These are phyloP conservation scores for Triops longicaudatus DNA, from an alignment of 1,140 invertebrate species.

Conservation along the genomic window DNA sequence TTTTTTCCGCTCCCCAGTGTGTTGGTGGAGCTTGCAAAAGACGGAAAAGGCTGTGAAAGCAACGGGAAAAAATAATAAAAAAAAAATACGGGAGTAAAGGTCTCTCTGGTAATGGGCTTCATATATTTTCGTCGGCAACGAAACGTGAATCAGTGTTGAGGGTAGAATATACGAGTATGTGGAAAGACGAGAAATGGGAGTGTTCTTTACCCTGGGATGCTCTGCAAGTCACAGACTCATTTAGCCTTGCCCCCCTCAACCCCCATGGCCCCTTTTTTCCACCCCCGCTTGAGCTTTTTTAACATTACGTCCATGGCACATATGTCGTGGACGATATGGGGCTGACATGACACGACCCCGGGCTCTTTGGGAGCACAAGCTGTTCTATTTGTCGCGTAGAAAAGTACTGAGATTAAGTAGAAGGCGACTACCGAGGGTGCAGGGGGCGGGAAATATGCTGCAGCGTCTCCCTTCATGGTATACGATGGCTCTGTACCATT, in stretches of 20 bases:
- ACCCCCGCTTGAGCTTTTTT: background rate
- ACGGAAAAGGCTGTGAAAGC: background rate
- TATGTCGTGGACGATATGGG: conserved; percentile 4
- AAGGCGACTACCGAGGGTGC: background rate
- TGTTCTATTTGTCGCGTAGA: conserved; percentile 7
- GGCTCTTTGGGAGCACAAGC: conserved; percentile 8
- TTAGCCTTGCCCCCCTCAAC: background rate
- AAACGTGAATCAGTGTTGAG: conserved; percentile 7
- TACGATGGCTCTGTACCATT: no score
- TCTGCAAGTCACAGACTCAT: background rate
- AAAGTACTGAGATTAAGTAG: conserved; percentile 7
- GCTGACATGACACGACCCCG: background rate
- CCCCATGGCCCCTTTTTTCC: background rate
- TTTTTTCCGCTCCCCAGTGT: background rate
- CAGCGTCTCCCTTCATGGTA: background rate
- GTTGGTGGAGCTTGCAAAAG: background rate
- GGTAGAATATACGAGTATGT: conserved; percentile 8
- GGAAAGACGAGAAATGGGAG: background rate
- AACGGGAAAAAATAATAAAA: background rate
- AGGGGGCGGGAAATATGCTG: background rate
- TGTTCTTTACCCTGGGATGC: background rate
- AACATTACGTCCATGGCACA: background rate
- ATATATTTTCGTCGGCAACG: background rate
- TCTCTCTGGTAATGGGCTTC: background rate
- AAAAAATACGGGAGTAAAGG: no score